Conservation (phyloP, 2,888 invertebrate genomes). For the Ceratothoa steindachneri region DNA sequence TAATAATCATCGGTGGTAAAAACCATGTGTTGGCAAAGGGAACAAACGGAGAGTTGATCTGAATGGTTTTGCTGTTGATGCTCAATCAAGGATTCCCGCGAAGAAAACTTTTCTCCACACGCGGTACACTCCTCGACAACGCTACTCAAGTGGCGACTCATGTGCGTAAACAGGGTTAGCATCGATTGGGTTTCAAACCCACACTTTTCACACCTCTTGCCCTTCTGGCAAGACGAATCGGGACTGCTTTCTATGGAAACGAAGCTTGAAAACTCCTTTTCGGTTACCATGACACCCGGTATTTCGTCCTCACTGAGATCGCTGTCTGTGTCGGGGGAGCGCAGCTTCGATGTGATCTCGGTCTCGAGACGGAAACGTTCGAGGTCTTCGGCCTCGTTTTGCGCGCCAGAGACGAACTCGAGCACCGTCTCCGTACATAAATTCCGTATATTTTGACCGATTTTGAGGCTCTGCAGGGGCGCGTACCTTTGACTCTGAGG, state of each 20-base stretch:
- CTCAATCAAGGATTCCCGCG: constrained; percentile 30
- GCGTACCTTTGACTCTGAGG: constrained; percentile 14
- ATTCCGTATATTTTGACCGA: constrained; percentile 19
- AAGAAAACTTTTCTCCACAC: constrained; percentile 33
- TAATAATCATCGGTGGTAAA: constrained; percentile 38
- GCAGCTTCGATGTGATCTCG: background rate
- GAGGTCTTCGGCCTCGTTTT: background rate
- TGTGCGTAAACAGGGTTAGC: constrained; percentile 36
- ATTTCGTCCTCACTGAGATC: constrained; percentile 20
- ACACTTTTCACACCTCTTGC: constrained; percentile 36
- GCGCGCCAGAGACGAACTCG: constrained; percentile 19
- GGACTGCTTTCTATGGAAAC: constrained; percentile 20
- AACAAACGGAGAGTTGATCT: constrained; percentile 28
- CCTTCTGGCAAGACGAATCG: background rate
- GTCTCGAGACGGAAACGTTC: background rate
- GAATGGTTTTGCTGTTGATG: constrained; percentile 28
- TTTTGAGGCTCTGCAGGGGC: constrained; percentile 4
- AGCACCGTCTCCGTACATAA: constrained; percentile 26
- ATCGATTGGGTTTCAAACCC: constrained; percentile 35
- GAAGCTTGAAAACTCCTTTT: constrained; percentile 40
- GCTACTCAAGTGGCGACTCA: constrained; percentile 37
- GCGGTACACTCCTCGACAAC: constrained; percentile 31
- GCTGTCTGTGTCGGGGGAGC: constrained; percentile 7
- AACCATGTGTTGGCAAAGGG: constrained; percentile 30
- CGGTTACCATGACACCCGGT: constrained; percentile 29